Conservation (phyloP, 2,113 vertebrate genomes). For the Anhinga rufa region DNA sequence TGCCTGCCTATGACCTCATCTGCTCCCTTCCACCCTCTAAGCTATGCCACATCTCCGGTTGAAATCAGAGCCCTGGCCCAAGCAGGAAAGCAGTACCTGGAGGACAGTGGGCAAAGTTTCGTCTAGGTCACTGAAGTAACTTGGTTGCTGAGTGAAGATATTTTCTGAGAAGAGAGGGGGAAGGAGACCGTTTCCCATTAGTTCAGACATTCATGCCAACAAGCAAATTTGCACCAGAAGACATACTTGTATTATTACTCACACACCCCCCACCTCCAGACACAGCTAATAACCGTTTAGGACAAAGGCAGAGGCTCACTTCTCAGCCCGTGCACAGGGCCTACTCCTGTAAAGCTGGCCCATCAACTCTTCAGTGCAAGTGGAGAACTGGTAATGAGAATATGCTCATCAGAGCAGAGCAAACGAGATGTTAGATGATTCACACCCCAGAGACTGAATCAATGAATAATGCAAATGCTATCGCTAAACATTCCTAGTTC, state of each 20-base stretch:
- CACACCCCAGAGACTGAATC: background rate
- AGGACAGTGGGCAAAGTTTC: slow-evolving; percentile 88
- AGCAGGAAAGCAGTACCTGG: slow-evolving; percentile 71
- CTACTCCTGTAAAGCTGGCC: background rate
- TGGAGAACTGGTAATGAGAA: background rate
- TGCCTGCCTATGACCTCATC: background rate
- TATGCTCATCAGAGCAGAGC: background rate
- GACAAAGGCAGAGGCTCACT: background rate
- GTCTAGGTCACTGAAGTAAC: slow-evolving; percentile 88
- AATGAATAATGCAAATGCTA: slow-evolving; percentile 53
- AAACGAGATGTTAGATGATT: slow-evolving; percentile 7
- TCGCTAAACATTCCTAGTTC: background rate
- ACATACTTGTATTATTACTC: background rate
- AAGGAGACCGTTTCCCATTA: background rate
- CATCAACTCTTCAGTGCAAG: background rate
- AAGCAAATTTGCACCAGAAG: background rate
- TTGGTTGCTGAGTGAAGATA: slow-evolving; percentile 91
- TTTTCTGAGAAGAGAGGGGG: slow-evolving; percentile 77
- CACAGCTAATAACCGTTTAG: background rate
- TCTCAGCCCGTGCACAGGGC: background rate
- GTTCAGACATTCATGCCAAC: background rate
- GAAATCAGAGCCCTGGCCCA: background rate
- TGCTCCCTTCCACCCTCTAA: background rate
- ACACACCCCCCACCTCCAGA: background rate
- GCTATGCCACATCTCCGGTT: background rate